Evolutionary conservation across 2,797 vertebrate species (phyloP), one percentile per base, ranked within the genome.

Genomic region (Halcyon leucocephala): DNA sequence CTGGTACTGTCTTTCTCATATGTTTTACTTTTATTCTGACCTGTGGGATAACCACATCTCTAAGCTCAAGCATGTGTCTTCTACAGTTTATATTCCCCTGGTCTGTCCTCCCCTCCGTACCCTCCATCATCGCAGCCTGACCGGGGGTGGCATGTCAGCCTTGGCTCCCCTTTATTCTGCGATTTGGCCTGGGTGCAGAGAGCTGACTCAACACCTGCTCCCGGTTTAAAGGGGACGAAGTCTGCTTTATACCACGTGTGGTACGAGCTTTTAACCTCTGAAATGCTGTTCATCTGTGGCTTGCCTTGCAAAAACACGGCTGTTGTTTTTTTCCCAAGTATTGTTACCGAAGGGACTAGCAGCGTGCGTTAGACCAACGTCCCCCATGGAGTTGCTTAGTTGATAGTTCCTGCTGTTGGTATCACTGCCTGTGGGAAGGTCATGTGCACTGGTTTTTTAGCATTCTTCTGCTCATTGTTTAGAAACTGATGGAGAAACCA

Each of bases 121-220:
- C 44, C 70, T 67, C 60, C 3, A 15, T 66, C 7, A 3, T 15
- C 16, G 18, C 39, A 52, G 79, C 80, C 26, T 18, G 55, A 25
- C 9, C 8, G 22, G 1, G 79, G 81, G 54, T 57, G 73, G 66
- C 57, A 8, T 29, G 57, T 71, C 77, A 84, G 49, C 57, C n/a
- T 80, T 81, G 86, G 84, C 81, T 93, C 77, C 41, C 35, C 39
- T 88, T 79, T 72, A 2, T 25, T 49, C 76, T 14, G 35, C 82
- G 67, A 54, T 81, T 48, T 92, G 88, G 48, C 94, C n/a, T 44
- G 29, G 2, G 69, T 84, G 64, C 92, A 57, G 58, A 82, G 46
- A 57, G 87, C 95, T 95, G 94, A 96, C 88, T 97, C 89, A 93
- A 79, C 79, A 82, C 57, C 64, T 41, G 9, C 16, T 67, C 49